phyloP scores from a whole-genome alignment of 2,113 vertebrate genomes.

The Melanotaenia duboulayi region DNA sequence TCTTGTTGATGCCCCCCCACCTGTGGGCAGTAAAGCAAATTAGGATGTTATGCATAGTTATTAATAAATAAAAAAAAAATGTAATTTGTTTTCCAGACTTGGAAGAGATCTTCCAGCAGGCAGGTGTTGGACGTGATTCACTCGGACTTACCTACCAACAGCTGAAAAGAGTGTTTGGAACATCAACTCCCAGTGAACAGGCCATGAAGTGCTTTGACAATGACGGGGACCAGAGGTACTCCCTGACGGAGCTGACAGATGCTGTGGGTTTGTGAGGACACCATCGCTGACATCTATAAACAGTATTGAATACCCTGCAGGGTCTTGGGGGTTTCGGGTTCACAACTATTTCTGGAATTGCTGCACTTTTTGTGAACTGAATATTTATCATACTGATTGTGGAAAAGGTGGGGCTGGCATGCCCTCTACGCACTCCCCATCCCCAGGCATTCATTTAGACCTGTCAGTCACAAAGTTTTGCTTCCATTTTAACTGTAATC shows the following conservation, averaged over 20 bases:
- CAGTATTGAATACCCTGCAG: constrained; percentile 62
- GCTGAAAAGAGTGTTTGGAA: constrained; percentile 63
- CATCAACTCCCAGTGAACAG: constrained; percentile 39
- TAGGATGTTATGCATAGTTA: too few species aligned
- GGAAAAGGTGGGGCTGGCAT: constrained; percentile 60
- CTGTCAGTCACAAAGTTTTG: constrained; percentile 21
- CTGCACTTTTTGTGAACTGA: constrained; percentile 73
- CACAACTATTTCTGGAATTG: constrained; percentile 48
- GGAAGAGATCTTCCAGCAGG: constrained; percentile 56
- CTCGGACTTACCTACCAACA: constrained; percentile 56
- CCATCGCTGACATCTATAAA: constrained; percentile 45
- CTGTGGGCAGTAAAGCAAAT: too few species aligned
- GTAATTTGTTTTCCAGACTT: constrained; percentile 63
- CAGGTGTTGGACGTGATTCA: constrained; percentile 9
- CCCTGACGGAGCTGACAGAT: constrained; percentile 69
- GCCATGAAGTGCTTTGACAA: constrained; percentile 69
- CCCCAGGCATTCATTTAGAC: not conserved
- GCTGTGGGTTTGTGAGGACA: constrained; percentile 70
- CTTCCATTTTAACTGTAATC: constrained; percentile 35
- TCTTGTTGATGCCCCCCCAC: too few species aligned
- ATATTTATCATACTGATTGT: constrained; percentile 68
- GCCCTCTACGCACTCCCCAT: constrained; percentile 15
- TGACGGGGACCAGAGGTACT: constrained; percentile 69
- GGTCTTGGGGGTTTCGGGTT: constrained; percentile 32
- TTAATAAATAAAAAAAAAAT: not conserved